Percentiles rank a stretch among this genome's conserved stretches.
Conservation (phyloP, 2,888 invertebrate genomes). For the Julus scandinavius region DNA sequence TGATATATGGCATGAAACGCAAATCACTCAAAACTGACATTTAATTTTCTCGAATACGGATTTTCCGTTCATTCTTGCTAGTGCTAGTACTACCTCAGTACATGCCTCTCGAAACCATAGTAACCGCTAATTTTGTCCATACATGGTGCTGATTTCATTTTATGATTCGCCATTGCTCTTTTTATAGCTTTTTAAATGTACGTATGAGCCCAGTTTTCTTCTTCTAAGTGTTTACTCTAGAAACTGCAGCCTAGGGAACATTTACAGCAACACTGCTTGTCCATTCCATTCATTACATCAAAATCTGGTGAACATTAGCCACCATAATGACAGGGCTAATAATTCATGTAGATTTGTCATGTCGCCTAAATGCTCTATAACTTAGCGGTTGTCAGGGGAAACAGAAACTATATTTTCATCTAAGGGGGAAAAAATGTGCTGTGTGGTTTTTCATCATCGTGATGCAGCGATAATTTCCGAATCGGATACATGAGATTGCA, state of each 20-base stretch:
- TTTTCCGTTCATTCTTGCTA: background rate
- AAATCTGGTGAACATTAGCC: background rate
- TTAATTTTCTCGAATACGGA: background rate
- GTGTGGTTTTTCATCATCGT: background rate
- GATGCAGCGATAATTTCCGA: background rate
- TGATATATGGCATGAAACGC: background rate
- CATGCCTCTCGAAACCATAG: background rate
- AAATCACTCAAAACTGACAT: background rate
- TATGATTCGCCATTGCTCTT: background rate
- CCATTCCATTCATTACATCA: background rate
- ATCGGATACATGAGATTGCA: background rate
- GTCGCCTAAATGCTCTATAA: background rate
- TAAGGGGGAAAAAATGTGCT: background rate
- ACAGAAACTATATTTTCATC: background rate
- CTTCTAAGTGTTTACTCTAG: conserved; percentile 1
- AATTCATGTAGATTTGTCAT: background rate
- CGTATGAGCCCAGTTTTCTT: background rate
- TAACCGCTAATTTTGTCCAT: conserved; percentile 28
- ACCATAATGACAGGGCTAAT: background rate
- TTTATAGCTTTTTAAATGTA: background rate
- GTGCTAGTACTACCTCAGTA: background rate
- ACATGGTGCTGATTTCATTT: background rate
- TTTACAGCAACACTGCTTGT: background rate
- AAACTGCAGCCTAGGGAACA: background rate
- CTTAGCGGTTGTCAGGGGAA: background rate